Percentiles rank a stretch among this genome's conserved stretches.
Conservation (phyloP, 2,797 vertebrate species). For the Malurus leucopterus region DNA sequence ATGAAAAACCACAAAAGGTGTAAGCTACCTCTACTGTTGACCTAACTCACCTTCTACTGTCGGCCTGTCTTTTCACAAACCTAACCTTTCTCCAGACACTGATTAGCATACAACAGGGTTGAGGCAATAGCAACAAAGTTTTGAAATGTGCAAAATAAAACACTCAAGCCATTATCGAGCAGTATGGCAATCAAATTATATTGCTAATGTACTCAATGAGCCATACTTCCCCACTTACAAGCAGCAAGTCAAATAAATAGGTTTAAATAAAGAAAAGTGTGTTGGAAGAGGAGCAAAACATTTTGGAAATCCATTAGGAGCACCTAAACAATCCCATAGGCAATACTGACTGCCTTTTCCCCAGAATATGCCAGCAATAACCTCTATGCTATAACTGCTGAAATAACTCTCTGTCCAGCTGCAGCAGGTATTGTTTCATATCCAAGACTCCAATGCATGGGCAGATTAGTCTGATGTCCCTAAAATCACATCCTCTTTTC, state of each 20-base stretch:
- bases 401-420: background rate
- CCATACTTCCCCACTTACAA: background rate
- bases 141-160: conserved; percentile 14
- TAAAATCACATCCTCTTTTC: background rate
- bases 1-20: background rate
- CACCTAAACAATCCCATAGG: conserved; percentile 2
- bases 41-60: background rate
- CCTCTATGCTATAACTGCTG: background rate
- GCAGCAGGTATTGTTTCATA: background rate
- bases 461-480: background rate
- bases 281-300: background rate
- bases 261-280: conserved; percentile 1
- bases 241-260: background rate
- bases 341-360: background rate
- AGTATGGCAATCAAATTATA: background rate
- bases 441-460: background rate
- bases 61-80: background rate
- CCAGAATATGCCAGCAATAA: background rate
- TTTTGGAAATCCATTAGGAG: conserved; percentile 28
- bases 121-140: background rate
- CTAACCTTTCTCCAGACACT: background rate
- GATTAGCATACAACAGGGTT: background rate
- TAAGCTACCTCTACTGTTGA: background rate
- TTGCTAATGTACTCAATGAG: background rate
- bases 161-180: background rate